A percentile compares a stretch with the other conserved stretches of the same genome.
phyloP scores from a whole-genome alignment of 2,797 vertebrate genomes.

The Taenioides sp. region DNA sequence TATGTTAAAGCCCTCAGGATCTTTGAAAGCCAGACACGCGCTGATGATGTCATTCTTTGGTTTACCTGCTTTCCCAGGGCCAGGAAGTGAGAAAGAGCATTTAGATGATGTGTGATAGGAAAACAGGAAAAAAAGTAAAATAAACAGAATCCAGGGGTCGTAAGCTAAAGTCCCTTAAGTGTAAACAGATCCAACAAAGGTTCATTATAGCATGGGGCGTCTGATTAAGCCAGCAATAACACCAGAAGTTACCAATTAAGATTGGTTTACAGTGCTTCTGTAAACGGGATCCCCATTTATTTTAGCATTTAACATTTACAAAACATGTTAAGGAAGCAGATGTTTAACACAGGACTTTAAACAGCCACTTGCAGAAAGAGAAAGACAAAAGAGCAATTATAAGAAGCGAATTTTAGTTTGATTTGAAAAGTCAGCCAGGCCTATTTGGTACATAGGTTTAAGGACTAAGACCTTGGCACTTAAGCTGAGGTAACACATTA shows the following conservation, averaged over 20 bases:
- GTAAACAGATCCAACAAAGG: constrained; percentile 48
- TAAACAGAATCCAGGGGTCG: constrained; percentile 54
- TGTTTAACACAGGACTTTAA: not conserved
- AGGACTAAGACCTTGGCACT: not conserved
- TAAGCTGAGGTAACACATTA: not conserved
- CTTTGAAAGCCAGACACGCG: constrained; percentile 45
- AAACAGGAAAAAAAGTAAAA: constrained; percentile 73
- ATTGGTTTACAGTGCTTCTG: constrained; percentile 23
- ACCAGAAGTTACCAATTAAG: constrained; percentile 38
- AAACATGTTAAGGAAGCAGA: not conserved
- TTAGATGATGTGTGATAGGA: constrained; percentile 67
- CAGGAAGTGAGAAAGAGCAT: constrained; percentile 68
- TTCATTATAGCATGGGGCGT: constrained; percentile 44
- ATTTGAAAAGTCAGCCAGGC: not conserved
- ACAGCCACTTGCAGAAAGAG: not conserved
- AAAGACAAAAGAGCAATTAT: not conserved
- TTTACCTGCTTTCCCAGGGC: constrained; percentile 69
- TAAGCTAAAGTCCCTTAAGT: constrained; percentile 51
- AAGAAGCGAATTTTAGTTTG: not conserved
- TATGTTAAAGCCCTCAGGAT: constrained; percentile 60
- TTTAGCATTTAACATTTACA: constrained; percentile 6
- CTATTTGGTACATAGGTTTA: not conserved
- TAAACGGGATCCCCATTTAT: constrained; percentile 34
- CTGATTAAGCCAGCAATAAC: constrained; percentile 61
- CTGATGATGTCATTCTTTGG: constrained; percentile 68